Percentiles rank a stretch among this genome's conserved stretches.
phyloP scores from a whole-genome alignment of 2,888 invertebrate genomes.

The Plebejus anna region DNA sequence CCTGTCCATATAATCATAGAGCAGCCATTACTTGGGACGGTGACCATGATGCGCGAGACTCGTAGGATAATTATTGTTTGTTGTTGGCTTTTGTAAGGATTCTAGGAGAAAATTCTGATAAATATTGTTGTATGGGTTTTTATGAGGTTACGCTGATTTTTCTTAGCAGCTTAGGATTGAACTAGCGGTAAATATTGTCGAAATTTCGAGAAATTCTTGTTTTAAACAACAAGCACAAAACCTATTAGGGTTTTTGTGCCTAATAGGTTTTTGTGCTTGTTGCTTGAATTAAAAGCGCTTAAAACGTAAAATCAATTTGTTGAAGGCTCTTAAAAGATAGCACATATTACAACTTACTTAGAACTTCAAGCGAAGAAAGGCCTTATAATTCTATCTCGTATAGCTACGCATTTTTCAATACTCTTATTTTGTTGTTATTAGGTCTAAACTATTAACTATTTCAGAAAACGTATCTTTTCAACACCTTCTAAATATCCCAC shows the following conservation, averaged over 20 bases:
- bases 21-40: conserved; percentile 71
- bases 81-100: not conserved
- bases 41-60: conserved; percentile 40
- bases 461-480: not conserved
- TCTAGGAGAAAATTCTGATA: not conserved
- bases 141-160: not conserved
- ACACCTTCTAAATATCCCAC: too few species aligned
- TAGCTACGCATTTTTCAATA: too few species aligned
- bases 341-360: too few species aligned
- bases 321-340: too few species aligned
- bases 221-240: too few species aligned
- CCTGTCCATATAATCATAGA: conserved; percentile 80
- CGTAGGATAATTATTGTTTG: conserved; percentile 30
- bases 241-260: too few species aligned
- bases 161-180: not conserved
- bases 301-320: too few species aligned
- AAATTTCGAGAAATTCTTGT: not conserved
- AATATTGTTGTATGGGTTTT: not conserved
- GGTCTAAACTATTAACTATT: not conserved
- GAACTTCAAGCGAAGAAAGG: too few species aligned
- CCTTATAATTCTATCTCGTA: too few species aligned
- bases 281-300: too few species aligned
- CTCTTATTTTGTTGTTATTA: too few species aligned
- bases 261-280: too few species aligned
- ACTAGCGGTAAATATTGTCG: not conserved